Evolutionary conservation across 2,797 vertebrate species (phyloP).

Genomic region (Siniperca undulata): DNA sequence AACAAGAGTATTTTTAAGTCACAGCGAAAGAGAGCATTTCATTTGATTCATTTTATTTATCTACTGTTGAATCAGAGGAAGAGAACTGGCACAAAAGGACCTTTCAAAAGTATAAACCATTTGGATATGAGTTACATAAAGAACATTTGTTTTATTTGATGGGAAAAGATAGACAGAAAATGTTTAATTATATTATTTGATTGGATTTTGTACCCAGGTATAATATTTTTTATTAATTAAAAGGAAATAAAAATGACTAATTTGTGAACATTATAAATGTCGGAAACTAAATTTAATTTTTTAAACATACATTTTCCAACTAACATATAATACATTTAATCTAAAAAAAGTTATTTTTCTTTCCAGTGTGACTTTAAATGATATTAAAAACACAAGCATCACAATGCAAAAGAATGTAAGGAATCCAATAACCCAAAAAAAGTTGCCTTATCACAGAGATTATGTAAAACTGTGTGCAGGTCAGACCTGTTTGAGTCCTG

Average conservation of each 20-base stretch:
- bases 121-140: neutral
- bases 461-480: neutral
- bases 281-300: neutral
- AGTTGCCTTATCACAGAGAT: slow-evolving; percentile 19
- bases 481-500: slow-evolving; percentile 54
- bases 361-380: neutral
- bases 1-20: neutral
- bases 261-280: neutral
- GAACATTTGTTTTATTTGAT: neutral
- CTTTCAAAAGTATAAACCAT: neutral
- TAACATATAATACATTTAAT: neutral
- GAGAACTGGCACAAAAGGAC: neutral
- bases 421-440: slow-evolving; percentile 25
- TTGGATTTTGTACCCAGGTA: neutral
- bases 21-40: neutral
- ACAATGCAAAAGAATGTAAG: slow-evolving; percentile 3
- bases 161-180: neutral
- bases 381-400: neutral
- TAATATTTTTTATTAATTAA: neutral
- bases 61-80: neutral
- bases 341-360: neutral
- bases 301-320: neutral
- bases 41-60: neutral
- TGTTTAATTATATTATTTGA: neutral
- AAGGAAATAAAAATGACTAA: neutral